Evolutionary conservation across 2,797 vertebrate species (phyloP).

Genomic region (Pangasius mekongensis): DNA sequence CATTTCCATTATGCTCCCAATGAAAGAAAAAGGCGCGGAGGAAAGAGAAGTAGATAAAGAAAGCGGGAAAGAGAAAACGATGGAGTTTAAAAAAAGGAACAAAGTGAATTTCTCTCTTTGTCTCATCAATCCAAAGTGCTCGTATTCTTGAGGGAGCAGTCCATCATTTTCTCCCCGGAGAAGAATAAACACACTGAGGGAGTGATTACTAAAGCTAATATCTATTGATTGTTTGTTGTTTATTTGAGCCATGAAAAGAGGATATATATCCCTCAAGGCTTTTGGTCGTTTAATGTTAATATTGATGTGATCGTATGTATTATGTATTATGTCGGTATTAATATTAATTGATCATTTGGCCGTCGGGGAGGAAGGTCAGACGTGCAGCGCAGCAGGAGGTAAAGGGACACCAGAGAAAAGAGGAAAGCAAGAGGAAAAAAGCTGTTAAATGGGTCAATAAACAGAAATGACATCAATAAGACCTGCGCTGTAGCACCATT

Average conservation of each 20-base stretch:
- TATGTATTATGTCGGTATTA: constrained; percentile 32
- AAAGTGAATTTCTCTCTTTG: constrained; percentile 44
- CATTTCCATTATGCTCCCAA: constrained; percentile 54
- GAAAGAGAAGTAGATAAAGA: constrained; percentile 49
- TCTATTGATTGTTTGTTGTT: constrained; percentile 43
- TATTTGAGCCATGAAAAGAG: constrained; percentile 16
- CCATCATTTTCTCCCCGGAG: constrained; percentile 34
- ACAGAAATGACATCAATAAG: constrained; percentile 44
- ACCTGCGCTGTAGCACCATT: constrained; percentile 2
- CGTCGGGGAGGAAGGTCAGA: constrained; percentile 9
- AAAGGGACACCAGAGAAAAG: background rate
- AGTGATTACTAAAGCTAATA: constrained; percentile 42
- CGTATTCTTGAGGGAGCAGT: constrained; percentile 28
- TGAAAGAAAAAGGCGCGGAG: constrained; percentile 42
- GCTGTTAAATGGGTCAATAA: constrained; percentile 51
- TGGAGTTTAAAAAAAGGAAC: constrained; percentile 24
- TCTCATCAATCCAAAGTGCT: constrained; percentile 49
- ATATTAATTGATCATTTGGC: constrained; percentile 47
- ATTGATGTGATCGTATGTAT: constrained; percentile 15
- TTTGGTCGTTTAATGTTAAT: constrained; percentile 14
- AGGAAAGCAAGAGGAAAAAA: constrained; percentile 21
- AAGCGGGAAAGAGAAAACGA: constrained; percentile 34
- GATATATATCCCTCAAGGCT: background rate
- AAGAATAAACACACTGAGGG: constrained; percentile 19
- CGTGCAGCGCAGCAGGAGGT: background rate